phyloP scores from a whole-genome alignment of 2,113 vertebrate species.

The Irena cyanogastra region DNA sequence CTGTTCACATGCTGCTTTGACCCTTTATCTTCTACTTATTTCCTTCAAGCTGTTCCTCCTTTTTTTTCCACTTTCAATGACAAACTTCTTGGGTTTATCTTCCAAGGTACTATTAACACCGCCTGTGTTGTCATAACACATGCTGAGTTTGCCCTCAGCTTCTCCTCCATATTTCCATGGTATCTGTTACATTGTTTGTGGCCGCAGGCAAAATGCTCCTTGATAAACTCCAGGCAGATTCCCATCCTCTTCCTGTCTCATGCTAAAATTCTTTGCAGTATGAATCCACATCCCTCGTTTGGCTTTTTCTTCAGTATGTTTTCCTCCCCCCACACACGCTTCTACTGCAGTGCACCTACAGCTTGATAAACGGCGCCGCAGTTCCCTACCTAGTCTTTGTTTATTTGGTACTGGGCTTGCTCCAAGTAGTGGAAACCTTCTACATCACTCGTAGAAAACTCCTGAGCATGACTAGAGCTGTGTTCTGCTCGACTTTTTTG shows the following conservation, averaged over 20 bases:
- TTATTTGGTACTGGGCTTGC: background rate
- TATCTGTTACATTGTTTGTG: background rate
- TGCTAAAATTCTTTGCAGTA: background rate
- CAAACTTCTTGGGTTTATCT: background rate
- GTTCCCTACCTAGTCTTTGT: background rate
- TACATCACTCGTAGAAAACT: background rate
- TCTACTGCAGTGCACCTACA: background rate
- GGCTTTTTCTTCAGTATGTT: background rate
- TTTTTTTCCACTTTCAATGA: background rate
- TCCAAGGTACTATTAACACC: background rate
- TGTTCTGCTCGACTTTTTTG: background rate
- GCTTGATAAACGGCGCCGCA: background rate
- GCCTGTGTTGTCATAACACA: background rate
- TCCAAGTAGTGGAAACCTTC: background rate
- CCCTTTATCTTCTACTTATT: background rate
- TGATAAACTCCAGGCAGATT: background rate
- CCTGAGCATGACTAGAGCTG: background rate
- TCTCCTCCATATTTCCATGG: background rate
- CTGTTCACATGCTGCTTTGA: background rate
- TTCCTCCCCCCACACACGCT: accelerated
- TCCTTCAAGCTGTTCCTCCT: background rate
- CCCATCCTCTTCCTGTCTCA: background rate
- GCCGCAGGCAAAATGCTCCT: background rate
- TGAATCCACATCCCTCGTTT: background rate
- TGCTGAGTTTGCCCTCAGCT: background rate